These are phyloP conservation scores for Gallinago solitaria DNA, from an alignment of 2,797 vertebrate genomes.

Conservation along the genomic window DNA sequence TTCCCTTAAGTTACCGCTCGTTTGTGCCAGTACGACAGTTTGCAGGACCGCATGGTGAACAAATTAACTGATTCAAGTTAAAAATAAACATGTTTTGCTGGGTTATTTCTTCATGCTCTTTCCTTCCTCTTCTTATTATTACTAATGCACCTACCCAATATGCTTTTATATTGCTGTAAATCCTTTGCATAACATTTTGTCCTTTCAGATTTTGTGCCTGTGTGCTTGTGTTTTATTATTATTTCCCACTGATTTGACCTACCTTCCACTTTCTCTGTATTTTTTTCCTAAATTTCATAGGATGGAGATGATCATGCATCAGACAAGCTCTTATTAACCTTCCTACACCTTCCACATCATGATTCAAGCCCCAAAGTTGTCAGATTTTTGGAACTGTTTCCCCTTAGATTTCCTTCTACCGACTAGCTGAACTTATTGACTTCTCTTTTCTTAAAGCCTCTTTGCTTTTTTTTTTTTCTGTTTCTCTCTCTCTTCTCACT, in stretches of 20 bases:
- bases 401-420: background rate
- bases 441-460: background rate
- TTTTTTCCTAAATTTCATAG: background rate
- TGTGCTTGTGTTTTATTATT: background rate
- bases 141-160: background rate
- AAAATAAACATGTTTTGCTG: conserved; percentile 58
- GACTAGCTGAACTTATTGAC: background rate
- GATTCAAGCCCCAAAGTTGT: background rate
- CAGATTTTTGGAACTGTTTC: background rate
- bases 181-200: background rate
- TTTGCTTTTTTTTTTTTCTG: background rate
- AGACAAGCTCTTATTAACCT: background rate
- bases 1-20: background rate
- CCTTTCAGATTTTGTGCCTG: background rate
- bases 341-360: background rate
- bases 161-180: background rate
- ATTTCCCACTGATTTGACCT: background rate
- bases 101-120: conserved; percentile 17
- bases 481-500: background rate
- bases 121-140: background rate
- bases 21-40: conserved; percentile 51
- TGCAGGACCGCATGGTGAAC: background rate
- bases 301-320: background rate
- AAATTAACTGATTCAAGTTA: conserved; percentile 41
- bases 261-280: background rate